Evolutionary conservation across 53 echinoderm and acorn worm species (phyloP), one percentile per base, ranked within the genome.

Genomic region (Holothuria scabra): DNA sequence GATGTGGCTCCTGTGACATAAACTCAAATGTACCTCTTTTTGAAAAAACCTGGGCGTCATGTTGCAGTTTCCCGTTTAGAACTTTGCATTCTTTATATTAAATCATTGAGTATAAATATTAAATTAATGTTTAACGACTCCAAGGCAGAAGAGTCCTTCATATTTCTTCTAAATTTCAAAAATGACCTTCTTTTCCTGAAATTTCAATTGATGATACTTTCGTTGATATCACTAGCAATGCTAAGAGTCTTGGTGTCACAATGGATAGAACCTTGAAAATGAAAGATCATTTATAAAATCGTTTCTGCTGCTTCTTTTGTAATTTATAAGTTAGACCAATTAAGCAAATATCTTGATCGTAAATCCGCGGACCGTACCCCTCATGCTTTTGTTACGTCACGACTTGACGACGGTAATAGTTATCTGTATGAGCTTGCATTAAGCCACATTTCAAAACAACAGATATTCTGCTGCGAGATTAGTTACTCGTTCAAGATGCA

Each of bases 331-430:
- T 70, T 86, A 20, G 79, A 78, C 57, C 1, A 24, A 33, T 55
- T 84, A 11, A 3, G 56, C 32, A 55, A 28, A 56, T 46, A 86
- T 24, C 80, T 79, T 80, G 86, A 79, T 33, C 30, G 65, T 3
- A 56, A 46, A 21, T 8, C 67, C 24, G 41, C 80, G 18, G 68
- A 55, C 24, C 67, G 58, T 24, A 69, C 80, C 12, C 70, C 69
- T 44, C 81, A 87, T 33, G 81, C 87, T 59, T 87, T 70, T 46
- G 87, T 87, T 32, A 52, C 81, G 18, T 80, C 87, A 18, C 38
- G 80, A 21, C 59, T 80, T 29, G 80, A 69, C 34, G 68, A 30
- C 28, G 66, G 80, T 56, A 86, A 86, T 26, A 37, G 63, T 28
- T 57, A 67, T 6, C 66, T 80, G 1, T 81, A 57, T 34, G 87